A percentile compares a stretch with the other conserved stretches of the same genome.
Evolutionary conservation across 2,797 vertebrate genomes (phyloP).

Genomic region (Acanthiza pusilla): DNA sequence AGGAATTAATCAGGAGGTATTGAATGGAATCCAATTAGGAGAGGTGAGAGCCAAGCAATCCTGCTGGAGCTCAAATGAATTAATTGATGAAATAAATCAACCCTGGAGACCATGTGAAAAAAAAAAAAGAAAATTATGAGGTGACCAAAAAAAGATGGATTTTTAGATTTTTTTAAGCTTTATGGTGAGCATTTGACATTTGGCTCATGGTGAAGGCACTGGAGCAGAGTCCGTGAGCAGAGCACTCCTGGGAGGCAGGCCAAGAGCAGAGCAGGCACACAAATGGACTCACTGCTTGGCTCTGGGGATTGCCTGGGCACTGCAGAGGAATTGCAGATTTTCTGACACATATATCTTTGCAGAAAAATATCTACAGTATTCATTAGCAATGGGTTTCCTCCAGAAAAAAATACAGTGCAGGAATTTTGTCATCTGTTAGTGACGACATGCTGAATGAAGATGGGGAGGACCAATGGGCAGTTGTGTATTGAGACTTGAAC

Average conservation of each 20-base stretch:
- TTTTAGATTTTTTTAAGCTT: no score
- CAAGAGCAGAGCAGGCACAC: neutral
- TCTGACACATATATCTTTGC: neutral
- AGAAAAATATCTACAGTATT: neutral
- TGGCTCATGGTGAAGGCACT: neutral
- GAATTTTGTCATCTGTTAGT: neutral
- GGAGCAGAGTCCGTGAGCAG: neutral
- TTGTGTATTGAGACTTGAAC: neutral
- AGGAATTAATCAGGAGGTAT: neutral
- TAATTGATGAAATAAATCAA: neutral
- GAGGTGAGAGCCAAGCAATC: neutral
- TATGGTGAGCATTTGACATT: neutral
- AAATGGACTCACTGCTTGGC: neutral
- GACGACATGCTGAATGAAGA: neutral
- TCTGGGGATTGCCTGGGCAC: neutral
- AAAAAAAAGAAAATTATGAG: neutral
- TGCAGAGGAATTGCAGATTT: neutral
- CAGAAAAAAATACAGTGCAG: neutral
- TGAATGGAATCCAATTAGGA: neutral
- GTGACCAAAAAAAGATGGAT: neutral
- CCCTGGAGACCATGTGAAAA: neutral
- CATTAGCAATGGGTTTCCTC: neutral
- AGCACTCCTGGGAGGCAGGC: neutral
- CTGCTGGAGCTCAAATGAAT: neutral
- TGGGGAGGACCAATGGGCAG: neutral